Conservation (phyloP, 2,797 vertebrate species). For the Poecilia velifera region DNA sequence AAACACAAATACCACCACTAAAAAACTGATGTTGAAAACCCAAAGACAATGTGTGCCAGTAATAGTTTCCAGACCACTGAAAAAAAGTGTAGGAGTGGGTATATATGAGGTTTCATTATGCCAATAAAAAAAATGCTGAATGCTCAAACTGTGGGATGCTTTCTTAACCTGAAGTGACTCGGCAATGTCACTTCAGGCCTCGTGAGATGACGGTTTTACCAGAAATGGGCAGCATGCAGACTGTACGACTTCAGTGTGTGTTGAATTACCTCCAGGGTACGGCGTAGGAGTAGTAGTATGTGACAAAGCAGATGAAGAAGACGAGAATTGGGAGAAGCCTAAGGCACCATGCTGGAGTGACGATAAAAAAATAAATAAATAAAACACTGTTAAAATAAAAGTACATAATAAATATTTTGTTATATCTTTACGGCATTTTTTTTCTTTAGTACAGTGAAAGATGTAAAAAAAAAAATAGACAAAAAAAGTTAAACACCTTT, state of each 20-base stretch:
- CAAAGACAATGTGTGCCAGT: slow-evolving; percentile 27
- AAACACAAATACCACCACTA: slow-evolving; percentile 60
- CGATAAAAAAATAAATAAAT: not conserved
- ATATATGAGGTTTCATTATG: slow-evolving; percentile 28
- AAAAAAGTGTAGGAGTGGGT: slow-evolving; percentile 31
- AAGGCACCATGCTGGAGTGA: slow-evolving; percentile 73
- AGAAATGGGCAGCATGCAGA: slow-evolving; percentile 33
- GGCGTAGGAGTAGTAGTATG: slow-evolving; percentile 78
- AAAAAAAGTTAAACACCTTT: not conserved
- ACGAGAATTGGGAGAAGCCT: slow-evolving; percentile 71
- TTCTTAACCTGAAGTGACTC: slow-evolving; percentile 48
- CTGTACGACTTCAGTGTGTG: slow-evolving; percentile 7
- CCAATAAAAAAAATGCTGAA: slow-evolving; percentile 19
- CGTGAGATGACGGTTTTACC: slow-evolving; percentile 24
- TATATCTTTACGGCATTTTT: not conserved
- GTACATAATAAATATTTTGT: not conserved
- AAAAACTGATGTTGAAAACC: slow-evolving; percentile 27
- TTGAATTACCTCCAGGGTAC: slow-evolving; percentile 73
- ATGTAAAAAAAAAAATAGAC: not conserved
- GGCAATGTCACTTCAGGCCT: slow-evolving; percentile 24
- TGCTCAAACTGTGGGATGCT: slow-evolving; percentile 34
- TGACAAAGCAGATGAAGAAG: slow-evolving; percentile 66
- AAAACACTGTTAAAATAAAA: not conserved
- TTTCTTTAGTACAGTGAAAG: not conserved
- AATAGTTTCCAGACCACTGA: slow-evolving; percentile 38